Base-by-base conservation (phyloP, 2,888 invertebrate genomes). In the Drepanosiphum platanoidis region DNA sequence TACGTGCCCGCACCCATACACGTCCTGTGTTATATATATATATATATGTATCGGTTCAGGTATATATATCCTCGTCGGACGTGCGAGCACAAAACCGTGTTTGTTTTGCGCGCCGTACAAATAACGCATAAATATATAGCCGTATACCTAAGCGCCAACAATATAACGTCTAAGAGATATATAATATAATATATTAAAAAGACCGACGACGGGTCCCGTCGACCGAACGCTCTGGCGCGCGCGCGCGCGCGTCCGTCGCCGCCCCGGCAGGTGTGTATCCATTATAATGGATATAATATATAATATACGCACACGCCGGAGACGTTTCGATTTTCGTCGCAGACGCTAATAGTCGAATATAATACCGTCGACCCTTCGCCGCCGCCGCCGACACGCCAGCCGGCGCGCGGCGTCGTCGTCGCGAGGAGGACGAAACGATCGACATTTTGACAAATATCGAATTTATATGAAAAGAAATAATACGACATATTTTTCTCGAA, bases 51-150 rank as follows among this genome's bases (percentile, higher is more conserved):
- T 46, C 46, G 15, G 52, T 52, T n/a, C n/a, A 52, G 9, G 46
- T 52, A 52, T 52, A 52, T 52, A 18, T 52, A 52, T 66, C 22
- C 3, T 66, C 42, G 64, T 42, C 30, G 66, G 66, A 42, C 79
- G 46, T 66, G 66, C 66, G 42, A 22, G 66, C 66, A 42, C 66
- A 32, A 68, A 42, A 36, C 34, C 46, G 30, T 46, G n/a, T 66
- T 42, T 66, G 78, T 32, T 78, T 64, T 78, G 30, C 32, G 64
- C 22, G 64, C 42, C 36, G 30, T 30, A 36, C 61, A 77, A 77
- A 77, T 36, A 61, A 77, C 11, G 39, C 27, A 30, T 30, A 61
- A 13, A 64, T 30, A 30, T 13, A 13, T 27, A 11, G 0, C 11
- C 1, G 27, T 52, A 3, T 42, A 42, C 11, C 1, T 30, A 64